Percentiles rank a stretch among this genome's conserved stretches.
Evolutionary conservation across 1,140 invertebrate species (phyloP).

Genomic region (Hirudo medicinalis): DNA sequence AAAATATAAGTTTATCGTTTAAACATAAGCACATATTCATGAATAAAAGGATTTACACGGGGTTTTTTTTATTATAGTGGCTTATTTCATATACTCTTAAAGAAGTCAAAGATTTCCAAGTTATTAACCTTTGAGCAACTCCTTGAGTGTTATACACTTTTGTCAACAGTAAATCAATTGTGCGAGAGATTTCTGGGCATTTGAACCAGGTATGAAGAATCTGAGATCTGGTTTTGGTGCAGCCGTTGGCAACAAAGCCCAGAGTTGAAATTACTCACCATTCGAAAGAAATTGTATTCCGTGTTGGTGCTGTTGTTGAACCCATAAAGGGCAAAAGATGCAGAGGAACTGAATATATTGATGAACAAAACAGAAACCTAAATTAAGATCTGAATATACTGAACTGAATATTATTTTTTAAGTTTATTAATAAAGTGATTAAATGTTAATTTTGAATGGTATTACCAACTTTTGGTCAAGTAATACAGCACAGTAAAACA

Average conservation of each 20-base stretch:
- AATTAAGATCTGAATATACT: no score
- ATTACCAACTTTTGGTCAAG: no score
- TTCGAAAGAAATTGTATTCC: conserved; percentile 27
- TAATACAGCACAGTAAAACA: no score
- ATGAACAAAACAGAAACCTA: conserved; percentile 16
- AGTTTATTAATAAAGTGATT: background rate
- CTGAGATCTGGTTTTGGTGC: conserved; percentile 29
- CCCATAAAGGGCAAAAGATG: conserved; percentile 29
- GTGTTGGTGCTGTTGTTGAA: conserved; percentile 27
- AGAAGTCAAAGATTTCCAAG: background rate
- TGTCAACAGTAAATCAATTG: conserved; percentile 31
- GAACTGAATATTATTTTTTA: background rate
- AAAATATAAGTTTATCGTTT: no score
- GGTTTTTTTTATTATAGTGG: no score
- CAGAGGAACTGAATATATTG: conserved; percentile 26
- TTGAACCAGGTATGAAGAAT: conserved; percentile 24
- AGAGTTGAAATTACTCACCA: conserved; percentile 24
- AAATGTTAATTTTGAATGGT: no score
- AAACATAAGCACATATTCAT: no score
- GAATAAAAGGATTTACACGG: no score
- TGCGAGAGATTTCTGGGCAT: conserved; percentile 26
- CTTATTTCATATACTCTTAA: no score
- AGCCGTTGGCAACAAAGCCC: conserved; percentile 23
- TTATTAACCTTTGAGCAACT: background rate
- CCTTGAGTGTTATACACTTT: no score